A percentile compares a stretch with the other conserved stretches of the same genome.
These are phyloP conservation scores for Galaxea fascicularis DNA, from an alignment of 92 coral and sea anemone genomes.

Conservation along the genomic window DNA sequence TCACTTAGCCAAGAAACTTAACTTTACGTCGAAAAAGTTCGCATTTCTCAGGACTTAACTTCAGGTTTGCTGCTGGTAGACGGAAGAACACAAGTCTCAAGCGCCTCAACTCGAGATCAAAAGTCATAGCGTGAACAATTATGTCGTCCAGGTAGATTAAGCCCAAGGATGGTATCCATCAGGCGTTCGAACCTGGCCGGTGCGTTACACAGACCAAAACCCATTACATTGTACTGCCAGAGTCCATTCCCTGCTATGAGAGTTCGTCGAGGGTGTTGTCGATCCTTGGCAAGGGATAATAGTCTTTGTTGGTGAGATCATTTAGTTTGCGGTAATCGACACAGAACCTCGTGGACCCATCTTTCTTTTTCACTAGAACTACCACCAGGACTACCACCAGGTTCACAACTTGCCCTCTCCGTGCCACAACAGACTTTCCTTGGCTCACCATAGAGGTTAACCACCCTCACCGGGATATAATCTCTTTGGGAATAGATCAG, in stretches of 20 bases:
- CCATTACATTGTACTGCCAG: slow-evolving; percentile 45
- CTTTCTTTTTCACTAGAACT: slow-evolving; percentile 29
- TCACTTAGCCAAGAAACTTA: slow-evolving; percentile 58
- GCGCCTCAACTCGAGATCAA: background rate
- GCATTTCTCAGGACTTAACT: slow-evolving; percentile 48
- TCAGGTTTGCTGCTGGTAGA: slow-evolving; percentile 41
- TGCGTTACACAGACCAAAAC: slow-evolving; percentile 20
- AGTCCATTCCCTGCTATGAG: slow-evolving; percentile 30
- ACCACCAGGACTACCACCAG: slow-evolving; percentile 33
- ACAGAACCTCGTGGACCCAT: too few species aligned
- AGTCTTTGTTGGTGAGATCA: too few species aligned
- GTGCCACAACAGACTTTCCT: slow-evolving; percentile 30
- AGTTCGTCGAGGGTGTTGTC: slow-evolving; percentile 34
- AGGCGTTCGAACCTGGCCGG: slow-evolving; percentile 46
- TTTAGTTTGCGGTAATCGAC: slow-evolving; percentile 18
- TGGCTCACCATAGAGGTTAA: background rate
- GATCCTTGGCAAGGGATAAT: background rate
- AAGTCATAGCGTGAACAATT: slow-evolving; percentile 9
- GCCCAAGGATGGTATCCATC: background rate
- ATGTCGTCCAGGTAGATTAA: slow-evolving; percentile 14
- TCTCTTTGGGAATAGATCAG: background rate
- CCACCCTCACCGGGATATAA: too few species aligned
- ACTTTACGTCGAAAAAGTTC: slow-evolving; percentile 40
- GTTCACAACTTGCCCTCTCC: slow-evolving; percentile 59
- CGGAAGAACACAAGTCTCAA: background rate